Evolutionary conservation across 30 jellyfish, hydroid and myxozoan species (phyloP), one percentile per base, ranked within the genome.

Genomic region (Aurelia coerulea): DNA sequence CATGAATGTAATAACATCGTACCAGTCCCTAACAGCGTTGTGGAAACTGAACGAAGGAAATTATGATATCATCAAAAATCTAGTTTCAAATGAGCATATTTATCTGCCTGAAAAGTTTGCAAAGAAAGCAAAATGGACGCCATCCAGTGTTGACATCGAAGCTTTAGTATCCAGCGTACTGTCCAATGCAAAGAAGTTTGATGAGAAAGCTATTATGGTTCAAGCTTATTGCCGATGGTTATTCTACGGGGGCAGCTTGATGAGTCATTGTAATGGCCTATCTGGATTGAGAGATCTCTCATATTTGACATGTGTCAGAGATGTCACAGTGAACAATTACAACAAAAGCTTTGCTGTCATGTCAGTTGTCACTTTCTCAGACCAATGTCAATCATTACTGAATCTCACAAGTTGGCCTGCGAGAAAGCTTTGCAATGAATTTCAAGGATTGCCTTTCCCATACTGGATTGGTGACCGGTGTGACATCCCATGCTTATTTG

Each of bases 11-110:
- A 18, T 74, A 10, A 41, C 23, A 41, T 58, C 83, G 2, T 64
- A 85, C 67, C 60, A 74, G 71, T 85, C 88, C 1, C 41, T 85
- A 5, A 66, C 88, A 4, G 94, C 88, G 2, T 32, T 85, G 10
- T 85, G 94, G 94, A 85, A 85, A 37, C 19, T 85, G 64, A 85
- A 85, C 63, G 84, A 74, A 41, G 94, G 94, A 35, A 65, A 65
- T 29, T 74, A 69, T 19, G 37, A 17, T 34, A 41, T 85, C 32
- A 68, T 76, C 10, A 53, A 29, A 58, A 85, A 85, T 50, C 68
- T 17, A 29, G 8, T 85, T 13, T 46, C 83, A 6, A 13, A 33
- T 8, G 94, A 85, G 29, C 88, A 85, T 34, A 65, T 85, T 16
- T 76, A 76, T 32, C 41, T 85, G 71, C 78, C 94, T n/a, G 82